Evolutionary conservation across 1,140 invertebrate genomes (phyloP).

Genomic region (Littorina saxatilis): DNA sequence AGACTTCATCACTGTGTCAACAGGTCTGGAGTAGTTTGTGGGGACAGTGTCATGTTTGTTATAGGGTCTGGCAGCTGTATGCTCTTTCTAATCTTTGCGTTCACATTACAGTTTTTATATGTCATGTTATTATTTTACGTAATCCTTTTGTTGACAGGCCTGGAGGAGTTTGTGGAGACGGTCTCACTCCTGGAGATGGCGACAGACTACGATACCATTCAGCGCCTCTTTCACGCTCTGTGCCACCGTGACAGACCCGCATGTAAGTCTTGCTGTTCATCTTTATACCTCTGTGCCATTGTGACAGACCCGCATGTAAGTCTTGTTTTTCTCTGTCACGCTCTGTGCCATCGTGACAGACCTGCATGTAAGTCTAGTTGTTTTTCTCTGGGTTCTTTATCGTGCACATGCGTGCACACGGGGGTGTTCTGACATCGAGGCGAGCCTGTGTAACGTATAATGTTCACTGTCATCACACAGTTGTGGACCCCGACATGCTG

Average conservation of each 20-base stretch:
- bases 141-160: conserved; percentile 48
- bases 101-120: too few relatives aligned
- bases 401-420: too few relatives aligned
- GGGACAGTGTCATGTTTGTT: too few relatives aligned
- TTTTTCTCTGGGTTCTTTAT: not conserved
- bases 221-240: conserved; percentile 62
- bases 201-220: conserved; percentile 67
- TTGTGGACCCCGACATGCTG: not conserved
- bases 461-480: too few relatives aligned
- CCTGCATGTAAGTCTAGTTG: conserved; percentile 23
- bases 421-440: too few relatives aligned
- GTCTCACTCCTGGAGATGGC: conserved; percentile 65
- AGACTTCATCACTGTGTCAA: too few relatives aligned
- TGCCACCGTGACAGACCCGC: conserved; percentile 16
- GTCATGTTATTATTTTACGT: too few relatives aligned
- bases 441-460: too few relatives aligned
- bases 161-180: conserved; percentile 62
- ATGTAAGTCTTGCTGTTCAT: conserved; percentile 8
- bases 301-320: conserved; percentile 22
- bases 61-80: too few relatives aligned
- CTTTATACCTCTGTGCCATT: conserved; percentile 45
- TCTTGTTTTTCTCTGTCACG: not conserved
- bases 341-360: conserved; percentile 44
- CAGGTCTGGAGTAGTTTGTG: too few relatives aligned
- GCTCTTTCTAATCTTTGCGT: too few relatives aligned